phyloP scores from a whole-genome alignment of 2,113 vertebrate genomes.

The Pogona vitticeps region DNA sequence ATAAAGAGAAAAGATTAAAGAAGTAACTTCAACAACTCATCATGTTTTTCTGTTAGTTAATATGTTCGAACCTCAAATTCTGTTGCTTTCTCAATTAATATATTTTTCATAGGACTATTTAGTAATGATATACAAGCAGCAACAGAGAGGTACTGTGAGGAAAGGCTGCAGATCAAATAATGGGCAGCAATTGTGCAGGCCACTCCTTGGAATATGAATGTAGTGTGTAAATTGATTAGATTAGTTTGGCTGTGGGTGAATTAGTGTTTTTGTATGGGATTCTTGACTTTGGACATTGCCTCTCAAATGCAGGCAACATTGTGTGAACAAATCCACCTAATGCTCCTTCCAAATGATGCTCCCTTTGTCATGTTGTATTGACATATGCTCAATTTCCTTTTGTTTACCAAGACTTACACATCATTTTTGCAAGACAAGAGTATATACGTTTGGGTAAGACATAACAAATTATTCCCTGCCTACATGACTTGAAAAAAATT shows the following conservation, averaged over 20 bases:
- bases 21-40: conserved; percentile 12
- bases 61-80: accelerated
- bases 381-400: not conserved
- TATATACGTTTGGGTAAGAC: not conserved
- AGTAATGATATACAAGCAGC: not conserved
- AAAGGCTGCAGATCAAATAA: not conserved
- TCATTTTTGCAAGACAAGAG: not conserved
- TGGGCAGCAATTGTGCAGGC: not conserved
- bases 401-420: not conserved
- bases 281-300: not conserved
- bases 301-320: not conserved
- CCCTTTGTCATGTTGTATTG: not conserved
- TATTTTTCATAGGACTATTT: not conserved
- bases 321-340: not conserved
- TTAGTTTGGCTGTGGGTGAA: not conserved
- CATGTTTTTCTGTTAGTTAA: not conserved
- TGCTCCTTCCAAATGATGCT: not conserved
- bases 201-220: not conserved
- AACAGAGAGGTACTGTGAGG: not conserved
- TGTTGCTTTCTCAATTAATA: conserved; percentile 20
- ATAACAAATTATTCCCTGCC: not conserved
- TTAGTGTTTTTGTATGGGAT: not conserved
- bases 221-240: not conserved
- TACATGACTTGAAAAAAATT: not conserved
- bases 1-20: conserved; percentile 1